phyloP scores from a whole-genome alignment of 23 tunicate species.

The Phallusia fumigata region DNA sequence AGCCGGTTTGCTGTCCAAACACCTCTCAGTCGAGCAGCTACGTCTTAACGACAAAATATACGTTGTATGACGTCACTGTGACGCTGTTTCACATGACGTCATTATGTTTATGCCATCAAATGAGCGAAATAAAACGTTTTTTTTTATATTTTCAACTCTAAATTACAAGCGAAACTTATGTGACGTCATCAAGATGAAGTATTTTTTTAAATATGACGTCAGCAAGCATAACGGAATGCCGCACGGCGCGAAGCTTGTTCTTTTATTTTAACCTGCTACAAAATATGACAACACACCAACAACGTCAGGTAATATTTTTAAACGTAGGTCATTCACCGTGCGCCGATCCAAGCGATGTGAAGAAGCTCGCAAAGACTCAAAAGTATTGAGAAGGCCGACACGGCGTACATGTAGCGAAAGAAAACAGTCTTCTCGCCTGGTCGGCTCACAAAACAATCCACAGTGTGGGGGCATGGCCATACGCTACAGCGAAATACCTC shows the following conservation, averaged over 20 bases:
- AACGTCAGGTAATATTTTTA: too few species aligned
- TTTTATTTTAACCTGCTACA: too few species aligned
- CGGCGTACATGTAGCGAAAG: constrained; percentile 70
- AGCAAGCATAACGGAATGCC: background rate
- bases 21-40: background rate
- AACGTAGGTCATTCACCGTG: constrained; percentile 28
- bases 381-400: constrained; percentile 43
- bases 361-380: constrained; percentile 46
- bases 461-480: constrained; percentile 95
- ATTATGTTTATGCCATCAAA: background rate
- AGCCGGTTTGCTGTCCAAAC: background rate
- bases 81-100: background rate
- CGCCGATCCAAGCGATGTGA: constrained; percentile 49
- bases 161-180: too few species aligned
- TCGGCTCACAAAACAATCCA: constrained; percentile 84
- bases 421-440: constrained; percentile 77
- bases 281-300: too few species aligned
- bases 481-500: constrained; percentile 63
- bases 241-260: too few species aligned
- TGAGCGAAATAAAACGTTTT: too few species aligned
- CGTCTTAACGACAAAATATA: background rate
- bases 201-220: background rate
- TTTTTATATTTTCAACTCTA: too few species aligned
- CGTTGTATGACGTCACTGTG: background rate
- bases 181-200: too few species aligned